Evolutionary conservation across 2,797 vertebrate species (phyloP), one percentile per base, ranked within the genome.

Genomic region (Channa striata): DNA sequence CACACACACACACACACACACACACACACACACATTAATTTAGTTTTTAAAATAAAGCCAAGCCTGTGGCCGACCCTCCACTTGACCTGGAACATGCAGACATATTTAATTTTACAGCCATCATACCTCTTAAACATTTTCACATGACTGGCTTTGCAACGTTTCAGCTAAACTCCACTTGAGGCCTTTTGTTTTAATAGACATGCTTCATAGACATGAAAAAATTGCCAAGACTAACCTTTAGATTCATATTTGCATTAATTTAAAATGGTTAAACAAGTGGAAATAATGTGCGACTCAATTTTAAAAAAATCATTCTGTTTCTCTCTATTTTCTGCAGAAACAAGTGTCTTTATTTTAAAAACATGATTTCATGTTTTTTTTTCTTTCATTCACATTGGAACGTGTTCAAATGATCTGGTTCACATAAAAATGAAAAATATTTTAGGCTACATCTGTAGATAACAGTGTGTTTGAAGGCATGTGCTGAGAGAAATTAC

Each of bases 401-500:
- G 11, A 42, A 23, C 2, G 3, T 53, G 74, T 37, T 30, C 0
- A 66, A 62, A 80, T 64, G 5, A 74, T 62, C 23, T 64, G 23
- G 8, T 68, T 63, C 14, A 46, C 39, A 16, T 60, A 8, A 39
- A 60, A 52, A 57, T 23, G 19, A 12, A 33, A 20, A 34, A 30
- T 30, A 56, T 73, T 65, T 34, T 25, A 67, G 40, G 67, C 33
- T 5, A 59, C 62, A 64, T 61, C 52, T 13, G 46, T 10, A 33
- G 60, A 50, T 62, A 44, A 67, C n/a, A 54, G 69, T 6, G 56
- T 66, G 61, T 78, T 72, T 79, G 70, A 77, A 80, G 64, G 65
- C 77, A 80, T 82, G 72, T 80, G 75, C 69, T 81, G 75, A 52
- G 70, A 81, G 84, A 84, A 85, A 86, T 86, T 64, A 69, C 83